These are phyloP conservation scores for Cosmorhoe ocellata DNA, from an alignment of 2,888 invertebrate genomes.

Conservation along the genomic window DNA sequence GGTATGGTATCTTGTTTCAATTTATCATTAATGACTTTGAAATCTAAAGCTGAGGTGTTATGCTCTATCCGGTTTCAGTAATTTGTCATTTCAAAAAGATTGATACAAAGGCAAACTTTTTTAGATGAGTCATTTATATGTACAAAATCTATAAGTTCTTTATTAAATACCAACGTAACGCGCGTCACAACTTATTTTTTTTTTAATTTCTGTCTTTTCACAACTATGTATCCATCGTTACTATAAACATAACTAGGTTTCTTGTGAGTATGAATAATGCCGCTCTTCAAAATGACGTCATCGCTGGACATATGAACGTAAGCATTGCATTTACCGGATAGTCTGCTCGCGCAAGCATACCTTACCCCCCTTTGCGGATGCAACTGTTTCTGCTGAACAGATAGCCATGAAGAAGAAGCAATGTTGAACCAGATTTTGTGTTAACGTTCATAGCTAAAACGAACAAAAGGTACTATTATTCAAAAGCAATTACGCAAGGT, in stretches of 20 bases:
- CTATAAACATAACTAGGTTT: slow-evolving; percentile 28
- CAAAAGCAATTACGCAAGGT: too few species aligned
- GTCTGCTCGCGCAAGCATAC: slow-evolving; percentile 40
- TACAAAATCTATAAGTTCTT: too few species aligned
- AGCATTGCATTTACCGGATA: slow-evolving; percentile 38
- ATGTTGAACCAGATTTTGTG: slow-evolving; percentile 29
- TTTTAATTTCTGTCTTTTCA: too few species aligned
- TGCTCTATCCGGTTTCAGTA: too few species aligned
- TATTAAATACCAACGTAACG: too few species aligned
- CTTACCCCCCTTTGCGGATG: slow-evolving; percentile 34
- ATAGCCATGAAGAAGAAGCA: slow-evolving; percentile 41
- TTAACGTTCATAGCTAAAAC: slow-evolving; percentile 42
- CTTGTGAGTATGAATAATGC: slow-evolving; percentile 36
- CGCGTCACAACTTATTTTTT: too few species aligned
- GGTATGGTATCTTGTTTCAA: too few species aligned
- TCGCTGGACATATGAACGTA: slow-evolving; percentile 39
- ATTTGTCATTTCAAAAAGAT: too few species aligned
- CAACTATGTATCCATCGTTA: slow-evolving; percentile 3
- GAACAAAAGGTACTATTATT: neutral
- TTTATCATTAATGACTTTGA: too few species aligned
- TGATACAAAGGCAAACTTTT: too few species aligned
- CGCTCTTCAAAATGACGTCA: slow-evolving; percentile 34
- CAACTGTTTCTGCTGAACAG: slow-evolving; percentile 43
- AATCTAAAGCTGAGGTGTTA: too few species aligned
- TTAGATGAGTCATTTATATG: too few species aligned